Base-by-base conservation (phyloP, 2,113 vertebrate species). In the Ceyx cyanopectus region DNA sequence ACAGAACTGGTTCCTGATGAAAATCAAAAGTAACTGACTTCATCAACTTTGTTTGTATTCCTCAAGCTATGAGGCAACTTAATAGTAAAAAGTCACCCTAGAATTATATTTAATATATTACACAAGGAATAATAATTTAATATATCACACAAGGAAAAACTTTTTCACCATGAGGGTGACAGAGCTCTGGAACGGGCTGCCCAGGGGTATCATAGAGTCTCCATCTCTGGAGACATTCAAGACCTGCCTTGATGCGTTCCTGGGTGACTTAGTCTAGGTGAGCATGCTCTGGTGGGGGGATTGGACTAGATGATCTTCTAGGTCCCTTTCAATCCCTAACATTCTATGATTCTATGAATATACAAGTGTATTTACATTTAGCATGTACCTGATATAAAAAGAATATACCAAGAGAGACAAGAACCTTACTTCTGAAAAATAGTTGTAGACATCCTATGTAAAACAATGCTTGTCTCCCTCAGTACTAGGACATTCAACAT, bases 371-470 rank as follows among this genome's bases (percentile, higher is more conserved):
- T 75, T 74, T 75, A 27, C 4, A 41, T 45, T 20, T 81, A 62
- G 29, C 7, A 15, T n/a, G 29, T 3, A 45, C 27, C 68, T 68
- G n/a, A 15, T 60, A 34, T 68, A 68, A 20, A 48, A 85, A 80
- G 17, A 73, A 63, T 23, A 43, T 6, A 43, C 3, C 23, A 66
- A 66, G 6, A 90, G 18, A 43, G 13, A 54, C 4, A 37, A 14
- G 41, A 77, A 73, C 1, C 2, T n/a, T 29, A 7, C 10, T 82
- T 85, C 51, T 77, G 41, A 77, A 87, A 82, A 6, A 8, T 27
- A 82, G 54, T 6, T 4, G 1, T 11, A 46, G 12, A 45, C n/a
- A 14, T 13, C 46, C 11, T 19, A 23, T 0, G 0, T 32, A 66
- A 76, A 81, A 14, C 9, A 46, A 29, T 10, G 9, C 5, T 73